Evolutionary conservation across 2,797 vertebrate genomes (phyloP).

Genomic region (Enteromius mattozi): DNA sequence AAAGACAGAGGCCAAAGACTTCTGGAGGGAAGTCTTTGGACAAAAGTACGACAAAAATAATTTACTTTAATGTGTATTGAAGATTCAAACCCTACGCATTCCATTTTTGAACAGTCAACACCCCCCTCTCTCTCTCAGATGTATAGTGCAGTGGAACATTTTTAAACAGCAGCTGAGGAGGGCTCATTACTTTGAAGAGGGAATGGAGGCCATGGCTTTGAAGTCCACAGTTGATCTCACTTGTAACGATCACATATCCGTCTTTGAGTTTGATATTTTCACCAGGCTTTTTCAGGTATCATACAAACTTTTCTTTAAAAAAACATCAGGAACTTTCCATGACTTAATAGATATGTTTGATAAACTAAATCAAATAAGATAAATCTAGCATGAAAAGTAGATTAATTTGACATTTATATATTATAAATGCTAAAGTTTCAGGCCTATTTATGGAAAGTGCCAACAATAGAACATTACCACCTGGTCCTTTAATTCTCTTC

Average conservation of each 20-base stretch:
- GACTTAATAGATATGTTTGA: neutral
- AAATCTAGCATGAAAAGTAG: neutral
- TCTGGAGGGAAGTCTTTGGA: conserved; percentile 83
- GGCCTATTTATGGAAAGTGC: neutral
- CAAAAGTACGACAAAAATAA: conserved; percentile 73
- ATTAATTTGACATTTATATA: neutral
- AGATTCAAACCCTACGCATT: neutral
- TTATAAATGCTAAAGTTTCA: neutral
- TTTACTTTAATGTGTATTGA: conserved; percentile 2
- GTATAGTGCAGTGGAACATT: conserved; percentile 81
- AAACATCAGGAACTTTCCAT: neutral
- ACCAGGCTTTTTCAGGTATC: conserved; percentile 89
- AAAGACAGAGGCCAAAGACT: conserved; percentile 77
- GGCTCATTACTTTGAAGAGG: conserved; percentile 80
- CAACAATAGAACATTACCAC: neutral
- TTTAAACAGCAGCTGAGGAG: conserved; percentile 78
- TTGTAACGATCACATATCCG: conserved; percentile 84
- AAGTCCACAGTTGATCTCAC: conserved; percentile 89
- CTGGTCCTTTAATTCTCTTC: neutral
- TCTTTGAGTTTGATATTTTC: conserved; percentile 93
- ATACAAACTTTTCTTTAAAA: neutral
- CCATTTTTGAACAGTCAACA: neutral
- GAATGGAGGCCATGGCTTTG: conserved; percentile 83
- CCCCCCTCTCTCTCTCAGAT: conserved; percentile 71
- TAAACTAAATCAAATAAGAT: neutral